These are phyloP conservation scores for Drosophila diplacantha DNA, from an alignment of 2,888 invertebrate genomes.

Conservation along the genomic window DNA sequence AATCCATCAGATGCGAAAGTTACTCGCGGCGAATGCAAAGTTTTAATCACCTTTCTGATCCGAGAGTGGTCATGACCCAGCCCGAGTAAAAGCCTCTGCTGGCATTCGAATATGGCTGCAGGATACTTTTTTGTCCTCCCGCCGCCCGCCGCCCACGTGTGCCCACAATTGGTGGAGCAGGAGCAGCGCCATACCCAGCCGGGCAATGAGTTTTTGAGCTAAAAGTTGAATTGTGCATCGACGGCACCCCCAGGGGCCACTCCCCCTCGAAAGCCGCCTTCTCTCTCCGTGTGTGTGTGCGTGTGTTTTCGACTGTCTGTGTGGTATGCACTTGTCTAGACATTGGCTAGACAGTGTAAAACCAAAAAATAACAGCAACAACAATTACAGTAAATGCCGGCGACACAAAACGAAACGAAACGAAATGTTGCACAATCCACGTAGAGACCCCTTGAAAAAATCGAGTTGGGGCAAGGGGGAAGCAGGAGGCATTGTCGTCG, in stretches of 20 bases:
- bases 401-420: conserved; percentile 68
- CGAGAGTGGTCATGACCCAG: conserved; percentile 27
- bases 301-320: conserved; percentile 60
- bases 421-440: conserved; percentile 70
- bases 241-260: conserved; percentile 36
- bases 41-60: conserved; percentile 38
- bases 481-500: conserved; percentile 21
- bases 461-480: not conserved
- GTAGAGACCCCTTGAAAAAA: conserved; percentile 20
- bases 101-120: conserved; percentile 66
- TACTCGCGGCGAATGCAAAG: conserved; percentile 15
- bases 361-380: conserved; percentile 67
- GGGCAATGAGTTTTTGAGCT: conserved; percentile 72
- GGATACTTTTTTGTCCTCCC: conserved; percentile 54
- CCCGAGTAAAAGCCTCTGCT: conserved; percentile 27
- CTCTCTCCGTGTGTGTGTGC: conserved; percentile 23
- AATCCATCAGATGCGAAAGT: conserved; percentile 6
- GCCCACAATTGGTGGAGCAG: conserved; percentile 6
- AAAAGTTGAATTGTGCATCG: conserved; percentile 74
- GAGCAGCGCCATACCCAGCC: conserved; percentile 36
- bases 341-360: conserved; percentile 77
- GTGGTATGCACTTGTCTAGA: conserved; percentile 76
- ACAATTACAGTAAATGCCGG: conserved; percentile 59
- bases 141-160: conserved; percentile 30
- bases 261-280: conserved; percentile 16